Evolutionary conservation across 2,888 invertebrate species (phyloP), one percentile per base, ranked within the genome.

Genomic region (Melinopterus prodromus): DNA sequence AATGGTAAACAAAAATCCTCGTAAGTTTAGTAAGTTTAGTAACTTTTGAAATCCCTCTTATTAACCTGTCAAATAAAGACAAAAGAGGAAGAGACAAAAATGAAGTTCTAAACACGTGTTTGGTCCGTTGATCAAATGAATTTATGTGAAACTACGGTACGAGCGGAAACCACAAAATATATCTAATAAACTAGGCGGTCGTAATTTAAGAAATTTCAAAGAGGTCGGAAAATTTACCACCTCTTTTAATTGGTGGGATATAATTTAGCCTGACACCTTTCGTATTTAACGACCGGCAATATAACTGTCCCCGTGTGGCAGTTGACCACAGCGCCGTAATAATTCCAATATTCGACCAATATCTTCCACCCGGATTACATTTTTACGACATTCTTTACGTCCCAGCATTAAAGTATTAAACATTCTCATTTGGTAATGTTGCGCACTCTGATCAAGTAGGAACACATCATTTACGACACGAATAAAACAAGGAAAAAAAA

Each of bases 161-260:
- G 53, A 6, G 53, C 53, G 53, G 53, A 53, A 53, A 53, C 53
- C 5, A 53, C 53, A 53, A 53, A 53, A 53, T 53, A 53, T 12
- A 12, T 53, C 53, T 53, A 53, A 53, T 53, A 53, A 53, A 53
- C 53, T 53, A 53, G 53, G 53, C 53, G 53, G 53, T 53, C 53
- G 53, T 53, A 53, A 53, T 53, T 53, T 53, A 53, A 12, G 53
- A 53, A 53, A 9, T 53, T 53, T 53, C 53, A 53, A 53, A 53
- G 53, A 53, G 53, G 53, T 53, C 53, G 53, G 53, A 53, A 53
- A 53, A 53, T 53, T 53, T 53, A 53, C 53, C 53, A 53, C 53
- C 53, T 53, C 53, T 53, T 53, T 53, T 53, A 53, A 53, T 53
- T 53, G 53, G 9, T 12, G 53, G 53, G 53, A 53, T 53, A 53